Percentiles rank a stretch among this genome's conserved stretches.
Evolutionary conservation across 64 coral and sea anemone genomes (phyloP).

Genomic region (Trachythela sp.): DNA sequence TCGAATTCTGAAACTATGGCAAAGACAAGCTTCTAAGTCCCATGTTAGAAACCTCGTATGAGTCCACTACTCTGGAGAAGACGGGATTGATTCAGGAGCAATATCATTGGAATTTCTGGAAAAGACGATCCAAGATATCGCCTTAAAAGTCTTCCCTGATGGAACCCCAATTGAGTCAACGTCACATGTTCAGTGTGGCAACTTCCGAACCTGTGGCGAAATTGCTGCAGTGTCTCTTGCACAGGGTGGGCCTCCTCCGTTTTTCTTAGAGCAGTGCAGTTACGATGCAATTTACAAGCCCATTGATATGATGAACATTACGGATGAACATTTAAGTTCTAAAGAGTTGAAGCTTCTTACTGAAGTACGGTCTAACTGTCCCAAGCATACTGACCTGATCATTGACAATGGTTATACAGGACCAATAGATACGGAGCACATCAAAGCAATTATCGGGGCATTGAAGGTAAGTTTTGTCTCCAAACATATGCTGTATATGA

Average conservation of each 20-base stretch:
- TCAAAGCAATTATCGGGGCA: background rate
- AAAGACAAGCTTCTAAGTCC: background rate
- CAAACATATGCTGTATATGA: background rate
- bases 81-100: background rate
- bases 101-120: background rate
- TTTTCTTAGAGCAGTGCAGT: background rate
- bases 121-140: background rate
- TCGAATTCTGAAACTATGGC: background rate
- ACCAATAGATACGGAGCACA: background rate
- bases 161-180: background rate
- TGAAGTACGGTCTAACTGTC: background rate
- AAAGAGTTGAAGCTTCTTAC: slow-evolving; percentile 2
- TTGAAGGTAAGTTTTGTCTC: background rate
- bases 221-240: background rate
- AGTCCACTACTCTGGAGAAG: slow-evolving; percentile 4
- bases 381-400: background rate
- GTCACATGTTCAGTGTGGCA: background rate
- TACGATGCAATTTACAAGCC: background rate
- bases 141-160: background rate
- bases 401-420: background rate
- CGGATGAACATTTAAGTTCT: background rate
- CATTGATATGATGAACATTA: background rate
- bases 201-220: background rate
- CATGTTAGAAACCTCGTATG: background rate
- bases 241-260: slow-evolving; percentile 18